Base-by-base conservation (phyloP, 2,797 vertebrate species). In the Ceyx erithaca region DNA sequence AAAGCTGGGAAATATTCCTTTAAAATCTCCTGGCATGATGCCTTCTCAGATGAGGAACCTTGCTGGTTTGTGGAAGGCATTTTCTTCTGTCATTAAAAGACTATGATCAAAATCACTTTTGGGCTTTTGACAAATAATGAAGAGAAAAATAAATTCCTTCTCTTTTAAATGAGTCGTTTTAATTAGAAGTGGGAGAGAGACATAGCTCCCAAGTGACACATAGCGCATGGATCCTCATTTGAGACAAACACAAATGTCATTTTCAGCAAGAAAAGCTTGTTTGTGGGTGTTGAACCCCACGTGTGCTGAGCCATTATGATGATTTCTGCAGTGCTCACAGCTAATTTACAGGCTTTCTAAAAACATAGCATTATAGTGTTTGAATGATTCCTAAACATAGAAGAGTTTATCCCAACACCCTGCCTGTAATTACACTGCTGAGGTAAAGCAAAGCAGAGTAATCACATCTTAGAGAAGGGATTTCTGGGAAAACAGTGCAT, bases 261-360 rank as follows among this genome's bases (percentile, higher is more conserved):
- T 79, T 79, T 61, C 78, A 77, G 63, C 48, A 84, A 55, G 73
- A 78, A 73, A 62, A 72, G 55, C 35, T 45, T 46, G 48, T 51
- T 73, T 71, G 80, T 91, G 85, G 82, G 82, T 89, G 80, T 81
- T 87, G 76, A 80, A 91, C 89, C 66, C 62, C 81, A 55, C 2
- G 13, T 78, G 72, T 85, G 57, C 81, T 87, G 62, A 92, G 82
- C 69, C 31, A 48, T 57, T 78, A 58, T 31, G 51, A 93, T 66
- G 64, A 84, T 79, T 93, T 72, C 79, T 61, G 80, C 15, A 86
- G 46, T 11, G 14, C 59, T 93, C 82, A 83, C 46, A 93, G 89
- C 82, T 92, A 92, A 92, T 96, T 95, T 94, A 59, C 70, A 92
- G 63, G 61, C 87, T 87, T 93, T 70, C 73, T 80, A 89, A 80